Conservation (phyloP, 2,113 vertebrate species). For the Gila orcuttii region DNA sequence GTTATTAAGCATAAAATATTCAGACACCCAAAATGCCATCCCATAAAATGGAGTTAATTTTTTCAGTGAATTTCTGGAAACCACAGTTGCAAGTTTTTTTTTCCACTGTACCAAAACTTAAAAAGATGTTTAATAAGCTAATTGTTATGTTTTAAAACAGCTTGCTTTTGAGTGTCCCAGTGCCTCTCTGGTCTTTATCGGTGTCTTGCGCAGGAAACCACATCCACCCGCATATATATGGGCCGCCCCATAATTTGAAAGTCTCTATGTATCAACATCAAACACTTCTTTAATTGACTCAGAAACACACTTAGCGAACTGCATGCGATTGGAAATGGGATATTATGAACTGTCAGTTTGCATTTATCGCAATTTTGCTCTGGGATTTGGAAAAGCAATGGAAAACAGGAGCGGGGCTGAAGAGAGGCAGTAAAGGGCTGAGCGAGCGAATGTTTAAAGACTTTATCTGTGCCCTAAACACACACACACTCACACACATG, state of each 20-base stretch:
- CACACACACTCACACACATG: conserved; percentile 29
- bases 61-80: not conserved
- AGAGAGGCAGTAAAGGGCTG: conserved; percentile 9
- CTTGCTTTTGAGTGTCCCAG: not conserved
- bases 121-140: not conserved
- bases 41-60: no score
- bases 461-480: conserved; percentile 45
- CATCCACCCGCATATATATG: conserved; percentile 44
- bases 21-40: not conserved
- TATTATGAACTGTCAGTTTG: conserved; percentile 73
- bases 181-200: not conserved
- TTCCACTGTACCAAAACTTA: not conserved
- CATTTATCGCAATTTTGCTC: conserved; percentile 67
- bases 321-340: conserved; percentile 67
- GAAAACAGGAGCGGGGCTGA: conserved; percentile 30
- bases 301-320: conserved; percentile 69
- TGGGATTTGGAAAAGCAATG: conserved; percentile 59
- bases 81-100: not conserved
- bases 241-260: conserved; percentile 62
- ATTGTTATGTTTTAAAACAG: not conserved
- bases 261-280: conserved; percentile 73
- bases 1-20: not conserved
- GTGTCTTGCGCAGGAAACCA: not conserved
- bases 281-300: conserved; percentile 73
- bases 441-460: conserved; percentile 44